Conservation (phyloP, 2,888 invertebrate species). For the Melinopterus prodromus region DNA sequence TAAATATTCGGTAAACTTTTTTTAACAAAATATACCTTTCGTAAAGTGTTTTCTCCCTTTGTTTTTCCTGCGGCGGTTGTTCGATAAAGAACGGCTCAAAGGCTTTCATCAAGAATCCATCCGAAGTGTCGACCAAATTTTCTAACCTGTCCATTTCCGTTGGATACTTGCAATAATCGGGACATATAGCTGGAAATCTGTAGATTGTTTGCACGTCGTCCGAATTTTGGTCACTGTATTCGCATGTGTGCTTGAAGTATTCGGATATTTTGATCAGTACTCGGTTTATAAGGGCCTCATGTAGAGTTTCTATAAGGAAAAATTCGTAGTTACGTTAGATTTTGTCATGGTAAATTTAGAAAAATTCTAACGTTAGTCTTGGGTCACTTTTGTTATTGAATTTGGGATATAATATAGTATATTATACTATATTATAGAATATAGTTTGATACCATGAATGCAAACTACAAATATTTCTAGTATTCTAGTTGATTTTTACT, state of each 20-base stretch:
- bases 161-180: constrained; percentile 47
- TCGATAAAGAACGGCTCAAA: constrained; percentile 57
- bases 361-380: too few species aligned
- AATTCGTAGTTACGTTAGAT: not conserved
- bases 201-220: constrained; percentile 29
- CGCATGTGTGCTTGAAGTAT: constrained; percentile 40
- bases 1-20: not conserved
- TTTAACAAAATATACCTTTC: constrained; percentile 43
- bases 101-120: constrained; percentile 61
- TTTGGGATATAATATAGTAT: too few species aligned
- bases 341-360: too few species aligned
- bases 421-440: too few species aligned
- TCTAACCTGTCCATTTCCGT: constrained; percentile 55
- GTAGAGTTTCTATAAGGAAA: constrained; percentile 49
- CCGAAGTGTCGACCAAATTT: constrained; percentile 52
- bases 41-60: constrained; percentile 42
- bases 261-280: constrained; percentile 49
- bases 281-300: constrained; percentile 52
- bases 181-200: constrained; percentile 48
- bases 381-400: too few species aligned
- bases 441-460: too few species aligned
- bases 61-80: constrained; percentile 28
- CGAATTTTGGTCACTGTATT: constrained; percentile 23
- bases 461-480: too few species aligned
- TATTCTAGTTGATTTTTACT: too few species aligned